Conservation (phyloP, 2,113 vertebrate species). For the Dascyllus trimaculatus region DNA sequence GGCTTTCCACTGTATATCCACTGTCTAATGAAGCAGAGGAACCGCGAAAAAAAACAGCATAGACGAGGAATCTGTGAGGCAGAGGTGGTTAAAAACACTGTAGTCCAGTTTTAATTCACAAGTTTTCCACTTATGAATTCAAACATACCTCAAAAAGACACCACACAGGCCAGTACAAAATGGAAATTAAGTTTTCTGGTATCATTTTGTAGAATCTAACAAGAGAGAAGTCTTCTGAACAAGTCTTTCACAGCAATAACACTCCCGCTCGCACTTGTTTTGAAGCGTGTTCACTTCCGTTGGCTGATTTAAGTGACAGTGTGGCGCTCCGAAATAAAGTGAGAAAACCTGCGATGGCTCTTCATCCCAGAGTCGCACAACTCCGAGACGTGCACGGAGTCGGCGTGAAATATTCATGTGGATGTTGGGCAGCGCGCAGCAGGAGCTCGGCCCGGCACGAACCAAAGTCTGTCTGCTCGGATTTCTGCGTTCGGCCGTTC, state of each 20-base stretch:
- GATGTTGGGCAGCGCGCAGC: conserved; percentile 44
- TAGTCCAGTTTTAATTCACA: too few species aligned
- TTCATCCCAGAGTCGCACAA: neutral
- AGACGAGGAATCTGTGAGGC: too few species aligned
- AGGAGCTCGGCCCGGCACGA: conserved; percentile 21
- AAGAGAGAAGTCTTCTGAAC: too few species aligned
- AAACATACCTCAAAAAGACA: too few species aligned
- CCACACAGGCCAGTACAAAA: too few species aligned
- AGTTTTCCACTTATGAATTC: too few species aligned
- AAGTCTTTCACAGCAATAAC: neutral
- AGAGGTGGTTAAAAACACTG: too few species aligned
- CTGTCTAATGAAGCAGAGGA: conserved; percentile 32
- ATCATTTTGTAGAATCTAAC: neutral
- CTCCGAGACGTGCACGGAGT: neutral
- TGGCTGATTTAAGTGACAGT: neutral
- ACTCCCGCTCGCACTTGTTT: conserved; percentile 13
- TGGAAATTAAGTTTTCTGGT: too few species aligned
- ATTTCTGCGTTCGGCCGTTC: conserved; percentile 23
- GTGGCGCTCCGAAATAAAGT: conserved; percentile 5
- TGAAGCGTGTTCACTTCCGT: conserved; percentile 17
- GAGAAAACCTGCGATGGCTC: neutral
- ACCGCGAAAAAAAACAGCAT: neutral
- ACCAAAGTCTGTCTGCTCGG: conserved; percentile 46
- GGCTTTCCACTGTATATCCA: conserved; percentile 15
- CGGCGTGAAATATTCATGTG: conserved; percentile 46